A percentile compares a stretch with the other conserved stretches of the same genome.
Conservation (phyloP, 2,888 invertebrate genomes). For the Andricus curvator region DNA sequence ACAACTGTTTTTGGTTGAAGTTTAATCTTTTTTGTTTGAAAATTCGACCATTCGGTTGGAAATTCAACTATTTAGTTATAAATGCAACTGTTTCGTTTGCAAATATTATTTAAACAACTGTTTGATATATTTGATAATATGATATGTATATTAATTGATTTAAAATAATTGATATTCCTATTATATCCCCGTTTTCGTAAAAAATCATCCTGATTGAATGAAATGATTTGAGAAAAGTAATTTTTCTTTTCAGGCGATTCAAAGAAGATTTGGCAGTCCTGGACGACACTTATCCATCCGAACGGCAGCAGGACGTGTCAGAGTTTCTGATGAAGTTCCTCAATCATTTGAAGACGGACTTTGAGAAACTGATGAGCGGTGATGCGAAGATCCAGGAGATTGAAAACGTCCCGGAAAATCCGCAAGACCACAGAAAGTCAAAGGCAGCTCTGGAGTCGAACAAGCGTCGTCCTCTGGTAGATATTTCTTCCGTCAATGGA, state of each 20-base stretch:
- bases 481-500: conserved; percentile 59
- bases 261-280: conserved; percentile 66
- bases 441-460: conserved; percentile 51
- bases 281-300: conserved; percentile 68
- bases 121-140: no score
- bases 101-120: no score
- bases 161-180: no score
- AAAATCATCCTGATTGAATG: background rate
- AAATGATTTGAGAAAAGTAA: background rate
- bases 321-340: conserved; percentile 71
- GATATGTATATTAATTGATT: no score
- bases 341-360: conserved; percentile 68
- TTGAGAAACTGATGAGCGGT: conserved; percentile 57
- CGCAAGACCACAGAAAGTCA: conserved; percentile 51
- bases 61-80: no score
- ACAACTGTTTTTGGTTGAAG: no score
- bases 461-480: conserved; percentile 63
- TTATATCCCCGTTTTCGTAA: no score
- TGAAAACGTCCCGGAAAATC: conserved; percentile 65
- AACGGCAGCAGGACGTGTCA: conserved; percentile 72
- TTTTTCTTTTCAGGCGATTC: conserved; percentile 56
- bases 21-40: no score
- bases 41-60: no score
- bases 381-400: conserved; percentile 55
- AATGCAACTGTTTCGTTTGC: no score